phyloP scores from a whole-genome alignment of 2,113 vertebrate genomes.

The Saguinus midas region DNA sequence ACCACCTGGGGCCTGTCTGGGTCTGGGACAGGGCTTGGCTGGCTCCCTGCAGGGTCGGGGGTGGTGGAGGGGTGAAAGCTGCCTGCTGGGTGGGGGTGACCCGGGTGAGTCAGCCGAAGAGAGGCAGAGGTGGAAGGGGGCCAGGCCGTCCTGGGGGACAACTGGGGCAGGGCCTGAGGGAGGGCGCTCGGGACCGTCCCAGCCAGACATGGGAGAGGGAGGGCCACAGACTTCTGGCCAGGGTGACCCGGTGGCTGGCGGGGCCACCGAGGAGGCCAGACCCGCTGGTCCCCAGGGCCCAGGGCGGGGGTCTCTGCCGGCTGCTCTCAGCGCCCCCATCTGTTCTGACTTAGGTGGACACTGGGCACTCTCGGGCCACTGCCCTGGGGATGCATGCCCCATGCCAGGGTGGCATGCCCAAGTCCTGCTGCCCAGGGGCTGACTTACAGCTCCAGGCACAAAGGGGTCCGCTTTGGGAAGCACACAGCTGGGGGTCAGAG shows the following conservation, averaged over 20 bases:
- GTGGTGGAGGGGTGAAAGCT: background rate
- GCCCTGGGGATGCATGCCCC: background rate
- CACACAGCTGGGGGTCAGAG: background rate
- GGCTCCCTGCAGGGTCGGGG: background rate
- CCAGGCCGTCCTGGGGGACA: background rate
- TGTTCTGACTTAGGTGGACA: background rate
- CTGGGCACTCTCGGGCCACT: too few species aligned
- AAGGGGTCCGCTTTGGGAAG: background rate
- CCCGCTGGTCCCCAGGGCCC: background rate
- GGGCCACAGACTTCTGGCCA: background rate
- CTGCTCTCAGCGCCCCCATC: background rate
- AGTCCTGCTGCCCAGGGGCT: background rate
- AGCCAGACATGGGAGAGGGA: too few species aligned
- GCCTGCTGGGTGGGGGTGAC: background rate
- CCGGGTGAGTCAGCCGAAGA: background rate
- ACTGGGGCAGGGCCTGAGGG: background rate
- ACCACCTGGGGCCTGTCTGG: background rate
- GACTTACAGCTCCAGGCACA: too few species aligned
- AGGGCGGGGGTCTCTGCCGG: background rate
- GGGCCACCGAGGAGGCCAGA: background rate
- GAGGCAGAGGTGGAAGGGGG: background rate
- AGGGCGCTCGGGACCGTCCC: background rate
- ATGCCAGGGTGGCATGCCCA: rapidly evolving
- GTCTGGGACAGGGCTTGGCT: background rate
- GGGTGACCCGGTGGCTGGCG: background rate